Evolutionary conservation across 2,888 invertebrate species (phyloP).

Genomic region (Cephonodes hylas): DNA sequence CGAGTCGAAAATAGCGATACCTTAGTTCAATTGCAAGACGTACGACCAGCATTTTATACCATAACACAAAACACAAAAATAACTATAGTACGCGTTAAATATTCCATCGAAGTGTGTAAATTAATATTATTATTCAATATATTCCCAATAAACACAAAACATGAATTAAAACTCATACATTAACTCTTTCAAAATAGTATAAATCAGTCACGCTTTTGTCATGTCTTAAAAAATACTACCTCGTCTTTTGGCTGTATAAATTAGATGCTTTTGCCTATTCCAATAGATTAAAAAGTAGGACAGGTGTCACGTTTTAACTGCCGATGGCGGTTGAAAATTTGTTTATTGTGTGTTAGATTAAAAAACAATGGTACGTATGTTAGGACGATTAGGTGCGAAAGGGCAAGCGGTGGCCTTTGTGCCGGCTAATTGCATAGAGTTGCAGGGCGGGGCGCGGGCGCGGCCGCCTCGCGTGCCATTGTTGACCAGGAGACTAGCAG

Average conservation of each 20-base stretch:
- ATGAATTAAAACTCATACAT: too few species aligned
- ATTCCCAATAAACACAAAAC: too few species aligned
- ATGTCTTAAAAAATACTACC: too few species aligned
- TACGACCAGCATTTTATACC: too few species aligned
- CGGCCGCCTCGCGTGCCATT: background rate
- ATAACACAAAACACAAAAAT: too few species aligned
- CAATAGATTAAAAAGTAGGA: background rate
- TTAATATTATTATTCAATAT: too few species aligned
- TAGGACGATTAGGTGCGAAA: slow-evolving; percentile 14
- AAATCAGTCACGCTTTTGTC: too few species aligned
- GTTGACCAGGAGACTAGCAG: background rate
- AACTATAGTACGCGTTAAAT: too few species aligned
- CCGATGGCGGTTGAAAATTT: background rate
- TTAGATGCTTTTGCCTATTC: background rate
- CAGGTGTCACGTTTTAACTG: background rate
- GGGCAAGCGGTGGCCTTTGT: slow-evolving; percentile 10
- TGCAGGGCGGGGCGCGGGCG: slow-evolving; percentile 11
- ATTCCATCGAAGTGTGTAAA: too few species aligned
- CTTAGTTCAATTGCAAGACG: too few species aligned
- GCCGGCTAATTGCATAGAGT: slow-evolving; percentile 9
- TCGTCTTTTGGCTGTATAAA: background rate
- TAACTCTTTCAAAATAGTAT: too few species aligned
- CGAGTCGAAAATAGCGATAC: too few species aligned
- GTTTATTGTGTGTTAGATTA: background rate
- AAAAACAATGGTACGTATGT: background rate